Base-by-base conservation (phyloP, 1,140 invertebrate species). In the Zaprionus ghesquierei region DNA sequence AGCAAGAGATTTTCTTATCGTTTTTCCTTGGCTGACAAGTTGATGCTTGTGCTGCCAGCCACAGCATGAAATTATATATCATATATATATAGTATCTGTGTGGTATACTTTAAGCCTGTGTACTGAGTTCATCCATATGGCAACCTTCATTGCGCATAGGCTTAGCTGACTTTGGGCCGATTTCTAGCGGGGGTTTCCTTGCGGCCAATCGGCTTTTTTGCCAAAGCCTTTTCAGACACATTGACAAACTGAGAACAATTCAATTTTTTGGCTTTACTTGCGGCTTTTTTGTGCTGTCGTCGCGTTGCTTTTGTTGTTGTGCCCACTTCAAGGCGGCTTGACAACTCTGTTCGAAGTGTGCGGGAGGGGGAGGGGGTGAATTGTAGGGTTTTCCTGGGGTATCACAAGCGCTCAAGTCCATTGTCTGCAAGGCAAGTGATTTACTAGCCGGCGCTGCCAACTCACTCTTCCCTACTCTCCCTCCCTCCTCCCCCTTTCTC, bases 241-340 rank as follows among this genome's bases (percentile, higher is more conserved):
- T 70, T 75, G 72, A 75, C 72, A 75, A 70, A 70, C 68, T 70
- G 72, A 70, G 66, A 75, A 75, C 72, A 75, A 75, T 75, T 75
- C 72, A 75, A 75, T 75, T 75, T 75, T 75, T 69, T 63, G 53
- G 59, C 54, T 75, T 75, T 50, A 49, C 58, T 58, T 22, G 54
- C 35, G 55, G 22, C 44, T 44, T 58, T 41, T 41, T 27, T 33
- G 41, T 53, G n/a, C 38, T 61, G 63, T 68, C 64, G 56, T 56
- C 65, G 33, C 27, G 41, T 50, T 22, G 66, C 72, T 64, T 75
- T 70, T 75, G 66, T 70, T 75, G 66, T 75, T 75, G 60, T 54
- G 53, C 33, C 33, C 9, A 44, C 41, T 44, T 44, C 5, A 20
- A 44, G 41, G 8, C 41, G 10, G 41, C 18, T 46, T 46, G 41